These are phyloP conservation scores for Promerops cafer DNA, from an alignment of 2,113 vertebrate species.

Conservation along the genomic window DNA sequence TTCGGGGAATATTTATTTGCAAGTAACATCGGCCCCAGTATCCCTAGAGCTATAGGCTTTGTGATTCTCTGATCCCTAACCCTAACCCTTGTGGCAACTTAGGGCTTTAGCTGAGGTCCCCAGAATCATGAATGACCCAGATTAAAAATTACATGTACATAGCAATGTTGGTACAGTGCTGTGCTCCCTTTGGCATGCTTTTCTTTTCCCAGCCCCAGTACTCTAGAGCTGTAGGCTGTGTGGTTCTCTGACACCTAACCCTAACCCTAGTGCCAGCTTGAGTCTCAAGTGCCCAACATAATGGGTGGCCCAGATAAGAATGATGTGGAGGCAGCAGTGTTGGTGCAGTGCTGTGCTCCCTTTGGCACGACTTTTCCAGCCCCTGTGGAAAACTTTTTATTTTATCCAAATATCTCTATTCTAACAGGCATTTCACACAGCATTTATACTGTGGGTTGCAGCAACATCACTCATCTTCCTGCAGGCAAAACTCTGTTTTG, in stretches of 20 bases:
- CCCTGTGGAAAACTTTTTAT: background rate
- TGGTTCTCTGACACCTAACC: background rate
- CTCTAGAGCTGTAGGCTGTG: background rate
- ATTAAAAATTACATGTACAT: background rate
- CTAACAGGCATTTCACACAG: slow-evolving; percentile 9
- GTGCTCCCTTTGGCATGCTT: background rate
- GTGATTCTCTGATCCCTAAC: background rate
- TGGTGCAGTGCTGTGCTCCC: background rate
- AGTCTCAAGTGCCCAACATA: background rate
- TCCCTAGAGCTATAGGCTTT: background rate
- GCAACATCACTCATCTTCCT: slow-evolving; percentile 37
- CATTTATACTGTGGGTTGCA: background rate
- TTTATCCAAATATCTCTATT: slow-evolving; percentile 26
- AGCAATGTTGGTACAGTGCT: background rate
- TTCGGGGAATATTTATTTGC: background rate
- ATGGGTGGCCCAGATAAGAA: background rate
- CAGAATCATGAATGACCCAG: background rate
- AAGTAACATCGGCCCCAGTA: background rate
- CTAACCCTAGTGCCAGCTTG: background rate
- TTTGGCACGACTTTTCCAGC: background rate
- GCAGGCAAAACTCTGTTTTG: slow-evolving; percentile 33
- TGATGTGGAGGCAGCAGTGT: background rate
- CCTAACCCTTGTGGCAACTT: background rate
- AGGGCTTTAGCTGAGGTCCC: background rate
- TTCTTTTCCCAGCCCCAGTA: background rate